These are phyloP conservation scores for Lasius platythorax DNA, from an alignment of 2,888 invertebrate genomes.

Conservation along the genomic window DNA sequence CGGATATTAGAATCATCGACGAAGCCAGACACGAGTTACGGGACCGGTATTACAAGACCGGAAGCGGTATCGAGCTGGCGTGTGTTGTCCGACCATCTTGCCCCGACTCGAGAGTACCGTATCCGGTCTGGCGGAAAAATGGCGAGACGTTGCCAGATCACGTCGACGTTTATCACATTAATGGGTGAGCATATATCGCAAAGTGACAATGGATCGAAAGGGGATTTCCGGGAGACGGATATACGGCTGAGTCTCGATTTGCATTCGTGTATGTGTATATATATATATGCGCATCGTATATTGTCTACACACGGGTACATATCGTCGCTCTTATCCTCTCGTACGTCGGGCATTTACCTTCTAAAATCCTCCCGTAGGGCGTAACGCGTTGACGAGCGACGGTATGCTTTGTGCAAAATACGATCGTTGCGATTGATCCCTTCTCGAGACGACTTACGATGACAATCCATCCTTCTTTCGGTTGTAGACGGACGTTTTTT, in stretches of 20 bases:
- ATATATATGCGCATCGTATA: neutral
- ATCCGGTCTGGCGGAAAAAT: conserved; percentile 84
- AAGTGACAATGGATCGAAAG: conserved; percentile 51
- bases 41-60: conserved; percentile 91
- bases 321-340: conserved; percentile 36
- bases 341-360: conserved; percentile 38
- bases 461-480: conserved; percentile 27
- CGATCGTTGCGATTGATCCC: conserved; percentile 28
- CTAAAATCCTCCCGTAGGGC: conserved; percentile 32
- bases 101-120: conserved; percentile 83
- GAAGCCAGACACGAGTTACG: conserved; percentile 90
- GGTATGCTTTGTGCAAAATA: conserved; percentile 4
- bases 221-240: conserved; percentile 53
- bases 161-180: conserved; percentile 82
- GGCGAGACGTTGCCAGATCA: conserved; percentile 80
- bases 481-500: conserved; percentile 7
- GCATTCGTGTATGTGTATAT: conserved; percentile 18
- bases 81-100: conserved; percentile 87
- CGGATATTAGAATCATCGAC: conserved; percentile 90
- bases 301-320: conserved; percentile 49
- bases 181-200: conserved; percentile 78
- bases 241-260: conserved; percentile 53
- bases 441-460: conserved; percentile 21
- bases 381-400: conserved; percentile 46
- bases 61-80: conserved; percentile 91